Base-by-base conservation (phyloP, 2,888 invertebrate species). In the Allolobophora icterica region DNA sequence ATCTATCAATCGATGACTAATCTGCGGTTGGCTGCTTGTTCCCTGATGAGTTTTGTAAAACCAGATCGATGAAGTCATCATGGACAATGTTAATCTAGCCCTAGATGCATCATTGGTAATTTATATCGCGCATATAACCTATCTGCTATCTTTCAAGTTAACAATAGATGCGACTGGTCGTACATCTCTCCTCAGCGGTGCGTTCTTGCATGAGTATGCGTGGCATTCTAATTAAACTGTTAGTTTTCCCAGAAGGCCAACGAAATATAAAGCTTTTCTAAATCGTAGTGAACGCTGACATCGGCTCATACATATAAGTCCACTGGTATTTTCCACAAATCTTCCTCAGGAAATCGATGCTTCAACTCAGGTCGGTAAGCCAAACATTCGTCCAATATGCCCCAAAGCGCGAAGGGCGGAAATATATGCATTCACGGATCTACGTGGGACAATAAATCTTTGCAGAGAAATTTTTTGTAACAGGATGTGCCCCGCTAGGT, bases 201-300 rank as follows among this genome's bases (percentile, higher is more conserved):
- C n/a, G 71, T 71, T 71, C 52, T 71, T 71, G 17, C 30, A 30
- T 71, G 71, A n/a, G 71, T 71, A 71, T 71, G 71, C 30, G 71
- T n/a, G 71, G 71, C 71, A 71, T n/a, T 71, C 71, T 71, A 71
- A 71, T 71, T 71, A 71, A 71, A 71, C n/a, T 71, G 71, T 71
- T 71, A 71, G 71, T 71, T 8, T 71, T 30, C 71, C 71, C 71
- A 5, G n/a, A 71, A 71, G 71, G 71, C 71, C 30, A 71, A 13
- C 71, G n/a, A 71, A 71, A 71, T 71, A 71, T 11, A 71, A 71
- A 71, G 71, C 71, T 71, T 71, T 71, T n/a, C 71, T 71, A 71
- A 71, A n/a, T 71, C 71, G 71, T 71, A n/a, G 71, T n/a, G 71
- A 71, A n/a, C 71, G 71, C 71, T n/a, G 71, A n/a, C 71, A n/a